Evolutionary conservation across 2,113 vertebrate species (phyloP), one percentile per base, ranked within the genome.

Genomic region (Neolamprologus fasciatus): DNA sequence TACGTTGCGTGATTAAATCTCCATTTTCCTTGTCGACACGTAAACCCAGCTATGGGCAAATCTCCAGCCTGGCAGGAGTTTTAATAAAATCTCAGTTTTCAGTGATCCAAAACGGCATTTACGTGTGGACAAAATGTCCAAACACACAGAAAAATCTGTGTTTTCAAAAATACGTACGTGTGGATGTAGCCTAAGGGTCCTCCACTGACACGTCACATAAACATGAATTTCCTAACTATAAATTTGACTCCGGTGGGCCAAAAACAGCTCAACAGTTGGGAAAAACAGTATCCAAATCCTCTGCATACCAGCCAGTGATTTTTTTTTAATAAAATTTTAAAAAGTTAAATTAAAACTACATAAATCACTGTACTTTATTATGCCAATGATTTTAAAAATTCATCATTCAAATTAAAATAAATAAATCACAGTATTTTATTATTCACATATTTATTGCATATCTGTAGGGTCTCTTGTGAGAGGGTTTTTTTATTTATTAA

Each of bases 21-120:
- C 0, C 1, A 0, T 63, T 63, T 63, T 63, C 58, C 58, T 63
- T n/a, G 31, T n/a, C 6, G 1, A 35, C 1, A 3, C 4, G 4
- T 63, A 35, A 63, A 19, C 28, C 28, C 58, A 63, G 58, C 6
- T 19, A 33, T 33, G 28, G 58, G 3, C 3, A 63, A 63, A 33
- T 33, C 16, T 63, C 58, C 28, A 35, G 16, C 58, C 28, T 63
- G 28, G 58, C 28, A 63, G 58, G 28, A 35, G 28, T 63, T 63
- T 35, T 0, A 4, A 11, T 19, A 28, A 19, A 63, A 63, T 19
- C 58, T 0, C 28, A 63, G 28, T 35, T 11, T 19, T 63, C 28
- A 63, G 9, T 63, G 16, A 33, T 63, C 28, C 58, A 19, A 63
- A 10, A 63, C 2, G 3, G 5, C 58, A 3, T 63, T 63, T 19